Evolutionary conservation across 2,888 invertebrate species (phyloP).

Genomic region (Chaitophorus viminalis): DNA sequence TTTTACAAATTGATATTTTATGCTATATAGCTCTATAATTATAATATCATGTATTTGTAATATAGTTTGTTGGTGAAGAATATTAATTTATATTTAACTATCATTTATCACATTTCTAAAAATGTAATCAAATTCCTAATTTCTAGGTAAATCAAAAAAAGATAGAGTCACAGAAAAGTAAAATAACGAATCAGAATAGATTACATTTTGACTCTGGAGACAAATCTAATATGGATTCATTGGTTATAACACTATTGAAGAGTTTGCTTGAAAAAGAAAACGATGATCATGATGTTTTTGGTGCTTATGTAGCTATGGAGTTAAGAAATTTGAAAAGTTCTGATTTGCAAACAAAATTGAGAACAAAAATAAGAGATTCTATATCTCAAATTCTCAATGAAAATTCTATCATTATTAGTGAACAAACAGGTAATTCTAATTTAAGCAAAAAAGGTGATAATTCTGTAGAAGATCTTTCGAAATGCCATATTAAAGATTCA

Average conservation of each 20-base stretch:
- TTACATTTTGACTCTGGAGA: not conserved
- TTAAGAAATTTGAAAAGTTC: constrained; percentile 35
- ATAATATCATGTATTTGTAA: too few relatives aligned
- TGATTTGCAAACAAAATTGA: constrained; percentile 33
- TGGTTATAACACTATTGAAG: constrained; percentile 36
- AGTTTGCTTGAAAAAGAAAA: constrained; percentile 25
- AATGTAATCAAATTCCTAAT: not conserved
- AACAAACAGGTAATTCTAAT: not conserved
- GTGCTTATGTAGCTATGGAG: constrained; percentile 53
- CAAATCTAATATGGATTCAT: constrained; percentile 7
- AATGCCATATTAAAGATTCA: not conserved
- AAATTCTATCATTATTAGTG: not conserved
- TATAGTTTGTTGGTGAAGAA: too few relatives aligned
- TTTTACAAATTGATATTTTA: too few relatives aligned
- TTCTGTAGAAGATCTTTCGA: not conserved
- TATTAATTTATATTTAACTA: not conserved
- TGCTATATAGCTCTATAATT: too few relatives aligned
- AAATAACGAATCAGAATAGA: not conserved
- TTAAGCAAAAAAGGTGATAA: not conserved
- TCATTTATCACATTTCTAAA: not conserved
- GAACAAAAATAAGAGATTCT: constrained; percentile 41
- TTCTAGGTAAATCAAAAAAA: constrained; percentile 29
- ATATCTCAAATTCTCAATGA: constrained; percentile 12
- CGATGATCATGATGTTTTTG: constrained; percentile 49
- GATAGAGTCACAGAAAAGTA: not conserved